Evolutionary conservation across 2,888 invertebrate genomes (phyloP), one percentile per base, ranked within the genome.

Genomic region (Drosophila melanosoma): DNA sequence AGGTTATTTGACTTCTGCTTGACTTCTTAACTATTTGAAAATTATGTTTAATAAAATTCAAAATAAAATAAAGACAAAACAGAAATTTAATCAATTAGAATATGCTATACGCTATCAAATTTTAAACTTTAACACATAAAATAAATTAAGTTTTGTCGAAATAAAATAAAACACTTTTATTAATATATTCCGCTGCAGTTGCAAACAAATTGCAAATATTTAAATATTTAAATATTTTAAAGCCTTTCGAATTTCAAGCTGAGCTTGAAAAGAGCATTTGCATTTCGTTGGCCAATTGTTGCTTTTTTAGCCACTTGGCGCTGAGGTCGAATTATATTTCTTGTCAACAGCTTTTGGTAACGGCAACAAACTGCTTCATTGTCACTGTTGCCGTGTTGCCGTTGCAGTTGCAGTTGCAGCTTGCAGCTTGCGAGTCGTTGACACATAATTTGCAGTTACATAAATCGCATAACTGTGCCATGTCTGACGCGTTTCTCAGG

Each of bases 381-480:
- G 88, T 88, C 87, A 76, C 69, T 74, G 58, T 79, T 83, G 81
- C n/a, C n/a, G 52, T 38, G 52, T 38, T 36, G 54, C 36, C 5
- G 36, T 40, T 40, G 45, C 45, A 20, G 45, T 11, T 11, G 51
- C n/a, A 1, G 54, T 38, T 36, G 54, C 36, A 10, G 36, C n/a
- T 38, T 38, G 42, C 42, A 45, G 45, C 29, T 45, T 45, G 45
- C 45, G 38, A 57, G 57, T 40, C 40, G 57, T 87, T 83, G 81
- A 81, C 90, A 86, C 90, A 88, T 83, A 86, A 83, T 90, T 87
- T 75, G 71, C 75, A 75, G 89, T 88, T 83, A 82, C 89, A 87
- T 90, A 87, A 87, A 90, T 88, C 90, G 87, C 87, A 90, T 86
- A 87, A 90, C 90, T 87, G 89, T 87, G 90, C 73, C 87, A 90